Evolutionary conservation across 2,888 invertebrate genomes (phyloP), one percentile per base, ranked within the genome.

Genomic region (Trichopria drosophilae): DNA sequence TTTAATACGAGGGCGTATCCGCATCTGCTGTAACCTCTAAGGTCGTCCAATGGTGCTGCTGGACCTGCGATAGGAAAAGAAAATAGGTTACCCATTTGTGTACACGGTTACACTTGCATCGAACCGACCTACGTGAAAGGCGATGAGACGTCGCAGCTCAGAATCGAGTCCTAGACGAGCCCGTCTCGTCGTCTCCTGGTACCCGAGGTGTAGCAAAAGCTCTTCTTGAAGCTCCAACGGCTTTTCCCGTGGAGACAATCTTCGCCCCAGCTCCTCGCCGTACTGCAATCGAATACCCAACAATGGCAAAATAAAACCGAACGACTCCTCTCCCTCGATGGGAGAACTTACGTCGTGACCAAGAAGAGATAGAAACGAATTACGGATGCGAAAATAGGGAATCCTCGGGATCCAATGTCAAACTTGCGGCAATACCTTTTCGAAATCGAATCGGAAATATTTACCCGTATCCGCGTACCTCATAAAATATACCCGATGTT

Each of bases 101-200:
- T 13, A 7, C 3, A n/a, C 20, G 22, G 29, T 37, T 13, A 23
- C 32, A 44, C 12, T 24, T 40, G 50, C 50, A 48, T 32, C 36
- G 43, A 22, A 71, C 75, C 67, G 54, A 78, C 77, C 78, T 7
- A 81, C 79, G 63, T 83, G 82, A 77, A 84, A 84, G 35, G 82
- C 78, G 53, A 85, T 70, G 51, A 82, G 77, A 72, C 83, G 81
- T 31, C 83, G 78, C 52, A 85, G 71, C 65, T 84, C 84, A 19
- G 83, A 83, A 72, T 85, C 85, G 50, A 85, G 84, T 9, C 84
- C 83, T 52, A 85, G 73, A 32, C 85, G 77, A 22, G 81, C 73
- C 55, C 84, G 77, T 45, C 85, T 76, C 13, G 82, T 80, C 61
- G 78, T 71, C 39, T 84, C 82, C 43, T 75, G 76, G 78, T 83